Evolutionary conservation across 2,797 vertebrate genomes (phyloP).

Genomic region (Gastrophryne carolinensis): DNA sequence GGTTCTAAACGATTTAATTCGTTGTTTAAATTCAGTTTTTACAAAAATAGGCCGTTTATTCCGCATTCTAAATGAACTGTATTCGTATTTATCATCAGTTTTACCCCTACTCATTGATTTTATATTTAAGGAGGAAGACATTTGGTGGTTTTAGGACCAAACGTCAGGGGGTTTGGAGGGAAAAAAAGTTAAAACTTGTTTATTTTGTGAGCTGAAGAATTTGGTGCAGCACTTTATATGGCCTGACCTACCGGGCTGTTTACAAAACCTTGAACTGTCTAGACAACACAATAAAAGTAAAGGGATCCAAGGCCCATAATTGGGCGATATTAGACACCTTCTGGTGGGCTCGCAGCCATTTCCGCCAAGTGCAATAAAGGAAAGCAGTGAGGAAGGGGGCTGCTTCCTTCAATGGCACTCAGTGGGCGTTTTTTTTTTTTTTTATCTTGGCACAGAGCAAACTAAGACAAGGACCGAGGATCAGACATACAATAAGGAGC

Average conservation of each 20-base stretch:
- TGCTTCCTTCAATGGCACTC: constrained; percentile 63
- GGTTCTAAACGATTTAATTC: not conserved
- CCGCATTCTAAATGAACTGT: not conserved
- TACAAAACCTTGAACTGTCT: constrained; percentile 99
- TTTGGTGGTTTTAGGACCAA: constrained; percentile 30
- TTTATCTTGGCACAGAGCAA: constrained; percentile 56
- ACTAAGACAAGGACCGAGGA: constrained; percentile 56
- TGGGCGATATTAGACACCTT: constrained; percentile 95
- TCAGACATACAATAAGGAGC: constrained; percentile 50
- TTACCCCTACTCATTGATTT: no score
- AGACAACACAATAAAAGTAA: constrained; percentile 97
- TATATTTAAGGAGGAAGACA: not conserved
- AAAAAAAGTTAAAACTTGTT: constrained; percentile 49
- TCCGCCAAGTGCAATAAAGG: constrained; percentile 80
- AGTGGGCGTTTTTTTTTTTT: constrained; percentile 57
- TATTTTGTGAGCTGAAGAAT: constrained; percentile 59
- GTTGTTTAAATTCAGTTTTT: no score
- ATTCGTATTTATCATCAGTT: not conserved
- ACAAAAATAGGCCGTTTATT: not conserved
- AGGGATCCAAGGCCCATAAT: constrained; percentile 95
- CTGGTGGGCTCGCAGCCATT: constrained; percentile 79
- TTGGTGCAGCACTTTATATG: constrained; percentile 70
- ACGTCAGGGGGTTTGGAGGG: constrained; percentile 50
- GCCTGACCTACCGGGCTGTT: constrained; percentile 85
- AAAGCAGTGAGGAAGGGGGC: constrained; percentile 69